A percentile compares a stretch with the other conserved stretches of the same genome.
Evolutionary conservation across 2,888 invertebrate genomes (phyloP).

Genomic region (Acanthoscelides obtectus): DNA sequence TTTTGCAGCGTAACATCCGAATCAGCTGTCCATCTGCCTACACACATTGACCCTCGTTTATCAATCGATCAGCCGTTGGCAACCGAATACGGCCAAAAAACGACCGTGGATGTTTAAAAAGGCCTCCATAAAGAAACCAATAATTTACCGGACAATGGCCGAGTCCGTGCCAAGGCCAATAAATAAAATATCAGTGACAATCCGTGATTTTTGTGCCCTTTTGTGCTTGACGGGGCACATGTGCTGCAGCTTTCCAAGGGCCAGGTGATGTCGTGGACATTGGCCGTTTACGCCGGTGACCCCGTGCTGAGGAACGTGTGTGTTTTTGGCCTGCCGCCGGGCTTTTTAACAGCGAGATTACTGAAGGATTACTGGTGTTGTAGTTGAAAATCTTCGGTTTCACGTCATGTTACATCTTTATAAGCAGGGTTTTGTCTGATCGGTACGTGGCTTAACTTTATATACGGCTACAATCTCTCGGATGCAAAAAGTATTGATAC

Average conservation of each 20-base stretch:
- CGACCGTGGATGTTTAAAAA: constrained; percentile 22
- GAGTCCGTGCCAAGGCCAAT: constrained; percentile 37
- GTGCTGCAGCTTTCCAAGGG: constrained; percentile 18
- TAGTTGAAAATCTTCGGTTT: background rate
- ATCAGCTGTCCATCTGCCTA: background rate
- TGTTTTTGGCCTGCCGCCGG: constrained; percentile 7
- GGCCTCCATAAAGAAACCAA: constrained; percentile 25
- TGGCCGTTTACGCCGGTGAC: constrained; percentile 30
- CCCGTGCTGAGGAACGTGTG: constrained; percentile 7
- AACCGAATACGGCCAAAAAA: constrained; percentile 12
- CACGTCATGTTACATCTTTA: background rate
- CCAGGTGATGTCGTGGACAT: constrained; percentile 26
- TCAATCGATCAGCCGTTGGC: background rate
- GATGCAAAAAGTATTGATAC: too few species aligned
- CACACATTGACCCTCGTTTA: background rate
- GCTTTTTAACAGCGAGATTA: constrained; percentile 5
- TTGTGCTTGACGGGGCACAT: constrained; percentile 24
- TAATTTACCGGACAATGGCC: constrained; percentile 31
- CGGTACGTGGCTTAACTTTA: too few species aligned
- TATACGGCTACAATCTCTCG: too few species aligned
- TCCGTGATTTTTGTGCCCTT: constrained; percentile 38
- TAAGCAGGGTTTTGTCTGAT: background rate
- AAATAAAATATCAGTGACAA: constrained; percentile 49
- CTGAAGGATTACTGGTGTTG: background rate
- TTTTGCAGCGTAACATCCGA: too few species aligned